Percentiles rank a stretch among this genome's conserved stretches.
These are phyloP conservation scores for Alectura lathami DNA, from an alignment of 2,113 vertebrate species.

Conservation along the genomic window DNA sequence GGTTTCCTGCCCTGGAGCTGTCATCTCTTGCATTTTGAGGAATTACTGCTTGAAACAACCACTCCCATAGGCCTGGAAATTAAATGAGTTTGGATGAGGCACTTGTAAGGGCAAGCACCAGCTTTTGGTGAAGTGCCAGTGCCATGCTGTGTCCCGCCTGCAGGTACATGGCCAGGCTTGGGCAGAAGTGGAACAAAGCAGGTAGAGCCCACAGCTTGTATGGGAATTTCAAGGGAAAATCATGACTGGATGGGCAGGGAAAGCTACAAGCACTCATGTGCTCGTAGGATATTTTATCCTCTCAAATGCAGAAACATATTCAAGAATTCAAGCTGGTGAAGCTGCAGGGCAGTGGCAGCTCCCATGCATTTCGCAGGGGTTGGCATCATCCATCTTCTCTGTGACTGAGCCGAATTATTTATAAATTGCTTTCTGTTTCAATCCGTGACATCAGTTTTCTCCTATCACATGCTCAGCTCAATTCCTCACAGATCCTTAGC, in stretches of 20 bases:
- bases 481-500: neutral
- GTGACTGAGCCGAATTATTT: neutral
- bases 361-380: too few species aligned
- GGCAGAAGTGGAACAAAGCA: neutral
- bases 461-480: neutral
- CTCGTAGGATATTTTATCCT: neutral
- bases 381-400: neutral
- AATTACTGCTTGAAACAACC: neutral
- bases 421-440: neutral
- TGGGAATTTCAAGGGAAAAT: neutral
- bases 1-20: neutral
- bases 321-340: too few species aligned
- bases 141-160: neutral
- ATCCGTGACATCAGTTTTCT: neutral
- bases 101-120: neutral
- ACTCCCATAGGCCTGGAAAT: neutral
- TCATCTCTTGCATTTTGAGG: neutral
- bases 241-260: neutral
- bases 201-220: fast-evolving
- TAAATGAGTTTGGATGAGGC: neutral
- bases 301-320: neutral
- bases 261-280: fast-evolving
- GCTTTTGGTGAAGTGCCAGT: neutral
- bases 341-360: too few species aligned
- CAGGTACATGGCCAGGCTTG: fast-evolving